Evolutionary conservation across 2,888 invertebrate species (phyloP).

Genomic region (Scaptomyza polygonia): DNA sequence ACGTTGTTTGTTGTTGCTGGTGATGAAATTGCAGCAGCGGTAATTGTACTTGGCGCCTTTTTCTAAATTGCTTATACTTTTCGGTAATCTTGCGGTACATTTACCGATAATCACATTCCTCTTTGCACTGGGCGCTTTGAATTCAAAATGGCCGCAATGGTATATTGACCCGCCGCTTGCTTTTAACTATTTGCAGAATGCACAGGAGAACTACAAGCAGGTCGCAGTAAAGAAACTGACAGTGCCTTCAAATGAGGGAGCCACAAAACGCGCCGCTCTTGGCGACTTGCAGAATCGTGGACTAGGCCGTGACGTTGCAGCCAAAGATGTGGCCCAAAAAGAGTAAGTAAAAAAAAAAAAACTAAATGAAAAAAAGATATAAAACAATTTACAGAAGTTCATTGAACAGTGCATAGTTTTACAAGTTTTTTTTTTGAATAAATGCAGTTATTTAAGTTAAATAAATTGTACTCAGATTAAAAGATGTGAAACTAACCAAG

Average conservation of each 20-base stretch:
- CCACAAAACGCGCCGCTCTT: constrained; percentile 84
- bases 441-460: background rate
- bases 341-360: constrained; percentile 69
- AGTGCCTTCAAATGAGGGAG: constrained; percentile 67
- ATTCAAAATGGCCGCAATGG: constrained; percentile 60
- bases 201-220: constrained; percentile 74
- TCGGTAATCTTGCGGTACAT: constrained; percentile 25
- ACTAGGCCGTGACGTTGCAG: constrained; percentile 69
- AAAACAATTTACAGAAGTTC: no score
- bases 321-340: constrained; percentile 76
- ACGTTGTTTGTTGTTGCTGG: constrained; percentile 28
- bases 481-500: constrained; percentile 80
- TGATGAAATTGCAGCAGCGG: constrained; percentile 36
- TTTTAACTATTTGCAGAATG: constrained; percentile 69
- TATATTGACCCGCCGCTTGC: background rate
- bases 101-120: constrained; percentile 52
- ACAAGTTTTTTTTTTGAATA: background rate
- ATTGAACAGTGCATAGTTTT: background rate
- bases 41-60: constrained; percentile 45
- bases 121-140: constrained; percentile 6
- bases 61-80: constrained; percentile 16
- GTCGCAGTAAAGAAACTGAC: constrained; percentile 79
- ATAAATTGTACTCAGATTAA: constrained; percentile 53
- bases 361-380: background rate
- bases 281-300: constrained; percentile 86